Conservation (phyloP, 2,113 vertebrate genomes). For the Toxotes chatareus region DNA sequence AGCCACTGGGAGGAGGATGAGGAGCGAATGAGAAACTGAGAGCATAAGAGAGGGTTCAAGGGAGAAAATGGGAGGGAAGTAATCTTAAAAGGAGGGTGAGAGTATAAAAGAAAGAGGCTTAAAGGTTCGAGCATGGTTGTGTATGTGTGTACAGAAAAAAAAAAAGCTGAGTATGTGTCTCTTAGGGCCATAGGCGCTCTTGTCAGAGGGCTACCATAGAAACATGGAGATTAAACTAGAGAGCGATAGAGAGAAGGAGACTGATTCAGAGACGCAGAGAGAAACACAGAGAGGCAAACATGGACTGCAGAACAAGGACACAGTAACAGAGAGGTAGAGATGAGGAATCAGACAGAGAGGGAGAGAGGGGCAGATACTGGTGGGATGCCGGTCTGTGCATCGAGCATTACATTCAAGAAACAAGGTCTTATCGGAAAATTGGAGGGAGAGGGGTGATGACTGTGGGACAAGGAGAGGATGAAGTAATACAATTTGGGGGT, state of each 20-base stretch:
- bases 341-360: slow-evolving; percentile 53
- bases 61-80: slow-evolving; percentile 54
- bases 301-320: slow-evolving; percentile 37
- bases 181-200: slow-evolving; percentile 56
- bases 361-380: slow-evolving; percentile 34
- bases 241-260: slow-evolving; percentile 35
- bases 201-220: slow-evolving; percentile 57
- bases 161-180: slow-evolving; percentile 49
- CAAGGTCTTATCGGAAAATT: slow-evolving; percentile 70
- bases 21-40: slow-evolving; percentile 38
- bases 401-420: slow-evolving; percentile 59
- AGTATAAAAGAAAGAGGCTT: slow-evolving; percentile 41
- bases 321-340: slow-evolving; percentile 42
- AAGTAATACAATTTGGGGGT: slow-evolving; percentile 67
- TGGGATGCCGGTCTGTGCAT: slow-evolving; percentile 37
- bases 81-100: slow-evolving; percentile 56
- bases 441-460: slow-evolving; percentile 48
- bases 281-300: slow-evolving; percentile 35
- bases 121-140: slow-evolving; percentile 41
- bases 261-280: slow-evolving; percentile 51
- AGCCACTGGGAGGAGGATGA: slow-evolving; percentile 41
- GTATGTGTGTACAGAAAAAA: slow-evolving; percentile 20
- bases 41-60: slow-evolving; percentile 47
- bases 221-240: slow-evolving; percentile 73
- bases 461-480: slow-evolving; percentile 52